Evolutionary conservation across 92 coral and sea anemone genomes (phyloP).

Genomic region (Montipora capitata): DNA sequence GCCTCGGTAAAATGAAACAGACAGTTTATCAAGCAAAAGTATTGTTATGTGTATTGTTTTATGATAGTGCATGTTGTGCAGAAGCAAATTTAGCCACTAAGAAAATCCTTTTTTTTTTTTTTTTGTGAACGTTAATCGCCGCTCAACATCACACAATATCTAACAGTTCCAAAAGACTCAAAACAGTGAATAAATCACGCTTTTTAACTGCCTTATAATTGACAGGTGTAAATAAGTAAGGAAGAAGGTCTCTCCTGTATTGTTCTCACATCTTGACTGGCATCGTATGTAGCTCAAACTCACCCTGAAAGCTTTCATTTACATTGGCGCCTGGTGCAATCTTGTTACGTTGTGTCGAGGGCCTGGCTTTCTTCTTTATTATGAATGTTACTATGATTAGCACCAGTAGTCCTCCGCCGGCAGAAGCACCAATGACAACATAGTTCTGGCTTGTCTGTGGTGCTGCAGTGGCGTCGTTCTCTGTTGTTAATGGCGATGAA

Average conservation of each 20-base stretch:
- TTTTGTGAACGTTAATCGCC: too few species aligned
- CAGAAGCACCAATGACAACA: conserved; percentile 30
- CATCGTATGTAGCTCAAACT: conserved; percentile 13
- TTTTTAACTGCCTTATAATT: not conserved
- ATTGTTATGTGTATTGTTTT: too few species aligned
- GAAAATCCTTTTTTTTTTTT: too few species aligned
- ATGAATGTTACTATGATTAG: conserved; percentile 5
- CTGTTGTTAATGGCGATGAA: not conserved
- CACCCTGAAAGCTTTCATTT: not conserved
- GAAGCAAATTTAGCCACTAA: too few species aligned
- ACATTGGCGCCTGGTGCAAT: not conserved
- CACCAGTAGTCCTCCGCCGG: conserved; percentile 22
- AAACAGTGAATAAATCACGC: conserved; percentile 1
- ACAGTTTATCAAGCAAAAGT: too few species aligned
- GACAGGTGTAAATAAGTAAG: not conserved
- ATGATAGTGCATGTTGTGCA: too few species aligned
- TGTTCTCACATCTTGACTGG: conserved; percentile 15
- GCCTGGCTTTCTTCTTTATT: conserved; percentile 14
- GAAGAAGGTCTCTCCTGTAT: not conserved
- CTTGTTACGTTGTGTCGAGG: not conserved
- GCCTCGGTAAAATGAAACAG: too few species aligned
- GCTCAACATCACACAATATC: not conserved
- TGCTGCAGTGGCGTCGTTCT: not conserved
- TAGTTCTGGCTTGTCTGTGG: conserved; percentile 6
- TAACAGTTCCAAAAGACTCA: not conserved